A percentile compares a stretch with the other conserved stretches of the same genome.
phyloP scores from a whole-genome alignment of 2,888 invertebrate species.

The Apantesis nais region DNA sequence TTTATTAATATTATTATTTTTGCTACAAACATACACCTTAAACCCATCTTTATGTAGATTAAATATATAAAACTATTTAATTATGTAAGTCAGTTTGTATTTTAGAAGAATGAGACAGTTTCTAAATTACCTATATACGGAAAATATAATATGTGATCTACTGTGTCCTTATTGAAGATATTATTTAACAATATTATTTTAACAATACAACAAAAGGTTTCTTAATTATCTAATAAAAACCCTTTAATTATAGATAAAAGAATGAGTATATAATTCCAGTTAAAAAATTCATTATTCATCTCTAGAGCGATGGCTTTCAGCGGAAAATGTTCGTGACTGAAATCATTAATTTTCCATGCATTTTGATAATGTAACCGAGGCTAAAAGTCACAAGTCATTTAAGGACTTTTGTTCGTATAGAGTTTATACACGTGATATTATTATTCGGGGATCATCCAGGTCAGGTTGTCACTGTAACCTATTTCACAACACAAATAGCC shows the following conservation, averaged over 20 bases:
- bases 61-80: too few relatives aligned
- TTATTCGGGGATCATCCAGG: not conserved
- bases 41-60: too few relatives aligned
- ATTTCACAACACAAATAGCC: not conserved
- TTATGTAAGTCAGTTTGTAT: too few relatives aligned
- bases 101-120: too few relatives aligned
- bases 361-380: conserved; percentile 47
- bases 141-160: not conserved
- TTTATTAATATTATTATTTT: too few relatives aligned
- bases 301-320: conserved; percentile 46
- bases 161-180: not conserved
- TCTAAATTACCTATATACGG: too few relatives aligned
- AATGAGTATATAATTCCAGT: conserved; percentile 13
- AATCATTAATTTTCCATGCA: conserved; percentile 54
- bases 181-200: not conserved
- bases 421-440: conserved; percentile 14
- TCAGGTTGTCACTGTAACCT: conserved; percentile 7
- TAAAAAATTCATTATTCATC: conserved; percentile 28
- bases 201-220: not conserved
- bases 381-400: conserved; percentile 38
- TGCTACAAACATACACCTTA: not conserved
- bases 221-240: conserved; percentile 17
- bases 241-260: conserved; percentile 15
- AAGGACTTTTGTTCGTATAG: conserved; percentile 28
- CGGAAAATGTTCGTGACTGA: conserved; percentile 52